Base-by-base conservation (phyloP, 2,888 invertebrate genomes). In the Coelopa pilipes region DNA sequence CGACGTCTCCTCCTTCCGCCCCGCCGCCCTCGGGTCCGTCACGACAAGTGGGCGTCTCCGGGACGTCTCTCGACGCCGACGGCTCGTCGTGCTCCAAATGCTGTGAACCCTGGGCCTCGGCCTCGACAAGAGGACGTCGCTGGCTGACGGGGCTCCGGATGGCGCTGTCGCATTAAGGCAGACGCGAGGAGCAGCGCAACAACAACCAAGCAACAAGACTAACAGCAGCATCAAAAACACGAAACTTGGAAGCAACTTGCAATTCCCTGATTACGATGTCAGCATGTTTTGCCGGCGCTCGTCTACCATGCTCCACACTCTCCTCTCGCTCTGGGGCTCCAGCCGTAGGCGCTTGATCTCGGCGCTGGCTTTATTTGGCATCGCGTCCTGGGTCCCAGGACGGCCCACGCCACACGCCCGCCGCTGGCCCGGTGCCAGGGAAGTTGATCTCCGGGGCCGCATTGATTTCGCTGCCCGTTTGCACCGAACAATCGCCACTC, bases 371-470 rank as follows among this genome's bases (percentile, higher is more conserved):
- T 55, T 49, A n/a, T 60, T 60, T 24, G 49, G 24, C 17, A 15
- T 15, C n/a, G 55, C 34, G 21, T 68, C 67, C 24, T 68, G n/a
- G n/a, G n/a, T 34, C 21, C 10, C 67, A 11, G 24, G 24, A 34
- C 24, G 21, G 11, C 24, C 45, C 34, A 34, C 62, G 17, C 34
- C 60, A 21, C 70, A 24, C 60, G 59, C 21, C 66, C 24, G 15
- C 45, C 24, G 60, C 50, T 80, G 81, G 81, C 81, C 78, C 76
- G 80, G 71, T 79, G 81, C 81, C 81, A 80, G 76, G 67, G 79
- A 83, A 83, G 76, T 83, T 83, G 82, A 82, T 84, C 84, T 82
- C 81, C 83, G 77, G 83, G 82, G 81, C 80, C 72, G 19, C 75
- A 77, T 72, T 73, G 74, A 73, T 77, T 72, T 76, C 76, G 50